Evolutionary conservation across 2,888 invertebrate species (phyloP), one percentile per base, ranked within the genome.

Genomic region (Philereme transversata): DNA sequence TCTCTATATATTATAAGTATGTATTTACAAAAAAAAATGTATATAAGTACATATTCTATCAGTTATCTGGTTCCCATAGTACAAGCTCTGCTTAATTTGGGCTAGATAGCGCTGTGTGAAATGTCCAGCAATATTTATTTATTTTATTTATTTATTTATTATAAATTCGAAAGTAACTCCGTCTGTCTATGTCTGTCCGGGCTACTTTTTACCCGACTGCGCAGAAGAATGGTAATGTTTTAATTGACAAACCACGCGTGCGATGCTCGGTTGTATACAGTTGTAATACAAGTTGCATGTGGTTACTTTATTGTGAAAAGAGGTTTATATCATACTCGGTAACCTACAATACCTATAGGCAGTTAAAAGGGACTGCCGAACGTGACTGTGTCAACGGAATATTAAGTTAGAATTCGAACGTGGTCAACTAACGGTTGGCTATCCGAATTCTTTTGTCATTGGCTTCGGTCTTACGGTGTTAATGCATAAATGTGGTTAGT

Each of bases 381-480:
- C 11, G 10, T 11, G 35, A 49, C 51, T 54, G 51, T 61, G 67
- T 65, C 69, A 62, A 50, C 54, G 45, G 70, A 65, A 70, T 68
- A 65, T 62, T 62, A 70, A 65, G 64, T 53, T 35, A 48, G 61
- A 64, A 64, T 68, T 62, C 43, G 58, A 22, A 64, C 64, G 54
- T 62, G 68, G 68, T 59, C 64, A 61, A 57, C 36, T 70, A 70
- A 68, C 70, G 63, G 70, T 56, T 53, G 51, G 53, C 50, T 51
- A 56, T 60, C 54, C 63, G 50, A 70, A 66, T 65, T 68, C 66
- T 62, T 60, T 38, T 38, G 47, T 47, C 51, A 63, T 66, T 64
- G 22, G 61, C 60, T 63, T 45, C 60, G 51, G 41, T 41, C 59
- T 53, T 51, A 41, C 44, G 48, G 44, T 35, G 22, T 11, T 22